These are phyloP conservation scores for Hylomyscus alleni DNA, from an alignment of 2,797 vertebrate species.

Conservation along the genomic window DNA sequence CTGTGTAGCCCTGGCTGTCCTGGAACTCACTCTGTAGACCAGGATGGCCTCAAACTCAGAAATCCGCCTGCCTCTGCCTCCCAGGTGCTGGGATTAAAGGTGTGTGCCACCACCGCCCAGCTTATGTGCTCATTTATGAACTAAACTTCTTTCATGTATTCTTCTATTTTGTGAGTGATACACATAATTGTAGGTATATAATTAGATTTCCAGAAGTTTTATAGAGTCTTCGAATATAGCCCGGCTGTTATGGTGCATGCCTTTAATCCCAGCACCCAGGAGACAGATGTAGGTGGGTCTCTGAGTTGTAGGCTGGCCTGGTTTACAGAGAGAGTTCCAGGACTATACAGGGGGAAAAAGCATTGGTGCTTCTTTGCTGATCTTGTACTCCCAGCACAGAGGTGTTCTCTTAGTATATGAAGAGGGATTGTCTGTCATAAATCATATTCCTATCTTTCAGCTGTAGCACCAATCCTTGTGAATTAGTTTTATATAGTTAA, in stretches of 20 bases:
- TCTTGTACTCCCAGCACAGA: background rate
- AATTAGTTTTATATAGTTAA: conserved; percentile 22
- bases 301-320: background rate
- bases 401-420: background rate
- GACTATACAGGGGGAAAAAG: background rate
- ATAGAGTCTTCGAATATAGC: background rate
- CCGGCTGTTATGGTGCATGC: too few species aligned
- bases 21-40: too few species aligned
- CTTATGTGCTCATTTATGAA: background rate
- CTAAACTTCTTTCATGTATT: conserved; percentile 12
- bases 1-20: too few species aligned
- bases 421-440: background rate
- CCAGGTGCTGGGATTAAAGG: too few species aligned
- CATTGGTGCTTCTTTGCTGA: background rate
- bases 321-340: background rate
- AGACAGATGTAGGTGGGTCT: too few species aligned
- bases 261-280: too few species aligned
- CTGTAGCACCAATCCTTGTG: background rate
- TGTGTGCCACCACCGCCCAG: too few species aligned
- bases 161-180: background rate
- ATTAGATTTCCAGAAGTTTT: background rate
- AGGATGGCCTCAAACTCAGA: too few species aligned
- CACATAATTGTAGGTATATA: background rate
- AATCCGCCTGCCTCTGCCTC: too few species aligned
- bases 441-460: background rate